Conservation (phyloP, 2,113 vertebrate genomes). For the Proterorhinus semilunaris region DNA sequence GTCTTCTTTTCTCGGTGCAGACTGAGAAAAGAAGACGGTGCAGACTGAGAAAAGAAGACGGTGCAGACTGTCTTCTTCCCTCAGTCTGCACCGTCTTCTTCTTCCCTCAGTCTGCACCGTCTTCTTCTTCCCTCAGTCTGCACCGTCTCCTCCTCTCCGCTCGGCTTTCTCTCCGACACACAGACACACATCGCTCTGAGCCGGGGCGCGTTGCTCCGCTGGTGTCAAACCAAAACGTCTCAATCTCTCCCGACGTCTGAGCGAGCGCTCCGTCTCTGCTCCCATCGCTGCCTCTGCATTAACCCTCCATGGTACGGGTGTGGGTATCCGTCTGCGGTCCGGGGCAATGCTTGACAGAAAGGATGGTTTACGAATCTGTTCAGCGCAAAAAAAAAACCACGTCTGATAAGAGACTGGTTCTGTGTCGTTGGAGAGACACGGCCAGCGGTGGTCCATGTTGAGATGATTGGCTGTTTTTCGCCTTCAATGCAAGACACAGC, state of each 20-base stretch:
- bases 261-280: constrained; percentile 13
- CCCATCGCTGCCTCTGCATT: constrained; percentile 18
- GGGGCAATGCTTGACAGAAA: constrained; percentile 49
- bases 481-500: too few species aligned
- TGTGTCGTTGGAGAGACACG: too few species aligned
- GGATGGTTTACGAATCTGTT: constrained; percentile 44
- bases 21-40: too few species aligned
- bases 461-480: too few species aligned
- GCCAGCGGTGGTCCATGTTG: too few species aligned
- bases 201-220: too few species aligned
- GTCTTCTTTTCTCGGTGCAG: too few species aligned
- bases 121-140: too few species aligned
- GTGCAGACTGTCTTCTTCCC: too few species aligned
- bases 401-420: neutral
- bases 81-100: too few species aligned
- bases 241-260: constrained; percentile 26
- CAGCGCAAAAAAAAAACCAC: constrained; percentile 1
- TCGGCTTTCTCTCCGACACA: neutral
- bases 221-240: constrained; percentile 16
- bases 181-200: constrained; percentile 12
- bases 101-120: too few species aligned
- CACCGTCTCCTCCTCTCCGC: neutral
- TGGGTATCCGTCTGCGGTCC: constrained; percentile 2
- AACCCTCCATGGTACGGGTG: constrained; percentile 45
- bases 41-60: too few species aligned